Conservation (phyloP, 2,797 vertebrate genomes). For the Psittacula echo region DNA sequence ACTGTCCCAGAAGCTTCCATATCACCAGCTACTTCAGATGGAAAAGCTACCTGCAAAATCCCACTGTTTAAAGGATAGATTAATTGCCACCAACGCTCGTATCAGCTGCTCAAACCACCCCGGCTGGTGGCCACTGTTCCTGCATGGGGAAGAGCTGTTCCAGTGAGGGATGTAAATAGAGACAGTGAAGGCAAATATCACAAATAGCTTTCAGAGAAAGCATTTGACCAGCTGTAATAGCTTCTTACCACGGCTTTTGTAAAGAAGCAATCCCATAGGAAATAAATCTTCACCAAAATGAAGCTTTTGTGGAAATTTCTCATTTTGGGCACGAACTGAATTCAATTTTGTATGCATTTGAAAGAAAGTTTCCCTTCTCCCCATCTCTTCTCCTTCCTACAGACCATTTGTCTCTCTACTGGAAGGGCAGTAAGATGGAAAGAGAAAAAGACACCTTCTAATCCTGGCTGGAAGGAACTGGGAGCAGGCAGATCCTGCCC, state of each 20-base stretch:
- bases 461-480: not conserved
- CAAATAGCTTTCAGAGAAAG: not conserved
- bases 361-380: constrained; percentile 23
- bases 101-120: not conserved
- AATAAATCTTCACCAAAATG: constrained; percentile 15
- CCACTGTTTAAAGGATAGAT: not conserved
- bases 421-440: not conserved
- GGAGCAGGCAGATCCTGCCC: not conserved
- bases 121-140: accelerated
- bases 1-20: constrained; percentile 33
- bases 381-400: not conserved
- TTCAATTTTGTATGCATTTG: constrained; percentile 33
- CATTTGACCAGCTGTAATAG: constrained; percentile 16
- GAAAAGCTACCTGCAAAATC: constrained; percentile 52
- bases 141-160: accelerated
- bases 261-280: not conserved
- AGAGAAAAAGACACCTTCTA: not conserved
- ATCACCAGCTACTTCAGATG: constrained; percentile 37
- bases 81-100: not conserved
- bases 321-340: constrained; percentile 34
- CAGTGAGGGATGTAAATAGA: accelerated
- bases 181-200: not conserved
- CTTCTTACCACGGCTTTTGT: not conserved
- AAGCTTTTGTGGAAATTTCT: constrained; percentile 41
- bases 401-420: not conserved